Percentiles rank a stretch among this genome's conserved stretches.
phyloP scores from a whole-genome alignment of 2,797 vertebrate species.

The Molossus alvarezi region DNA sequence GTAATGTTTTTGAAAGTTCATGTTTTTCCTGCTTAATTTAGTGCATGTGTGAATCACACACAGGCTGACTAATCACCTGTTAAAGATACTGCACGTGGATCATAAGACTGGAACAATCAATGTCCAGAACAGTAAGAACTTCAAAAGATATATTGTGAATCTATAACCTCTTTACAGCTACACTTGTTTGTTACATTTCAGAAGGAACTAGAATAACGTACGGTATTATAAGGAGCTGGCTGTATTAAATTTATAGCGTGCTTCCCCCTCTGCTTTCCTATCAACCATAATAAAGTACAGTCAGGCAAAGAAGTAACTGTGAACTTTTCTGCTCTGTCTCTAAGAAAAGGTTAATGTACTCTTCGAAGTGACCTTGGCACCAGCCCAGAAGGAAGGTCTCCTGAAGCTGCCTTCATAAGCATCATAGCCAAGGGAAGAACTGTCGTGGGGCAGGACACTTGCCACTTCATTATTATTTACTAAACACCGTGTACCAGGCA shows the following conservation, averaged over 20 bases:
- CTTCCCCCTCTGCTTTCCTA: not conserved
- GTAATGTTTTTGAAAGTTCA: constrained; percentile 23
- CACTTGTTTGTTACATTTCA: not conserved
- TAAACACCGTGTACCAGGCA: not conserved
- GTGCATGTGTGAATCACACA: constrained; percentile 30
- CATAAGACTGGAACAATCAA: constrained; percentile 40
- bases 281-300: not conserved
- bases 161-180: not conserved
- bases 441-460: not conserved
- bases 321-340: not conserved
- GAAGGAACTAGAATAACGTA: not conserved
- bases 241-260: not conserved
- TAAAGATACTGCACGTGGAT: constrained; percentile 18
- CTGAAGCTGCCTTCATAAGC: not conserved
- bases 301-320: not conserved
- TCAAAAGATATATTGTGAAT: not conserved
- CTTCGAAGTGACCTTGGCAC: not conserved
- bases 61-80: constrained; percentile 24
- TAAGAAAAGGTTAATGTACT: not conserved
- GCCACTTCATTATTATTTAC: not conserved
- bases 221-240: not conserved
- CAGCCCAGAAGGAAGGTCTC: not conserved
- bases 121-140: constrained; percentile 18
- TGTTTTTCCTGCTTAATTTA: constrained; percentile 48
- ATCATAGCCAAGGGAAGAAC: not conserved